phyloP scores from a whole-genome alignment of 2,888 invertebrate species.

The Xanthia icteritia region DNA sequence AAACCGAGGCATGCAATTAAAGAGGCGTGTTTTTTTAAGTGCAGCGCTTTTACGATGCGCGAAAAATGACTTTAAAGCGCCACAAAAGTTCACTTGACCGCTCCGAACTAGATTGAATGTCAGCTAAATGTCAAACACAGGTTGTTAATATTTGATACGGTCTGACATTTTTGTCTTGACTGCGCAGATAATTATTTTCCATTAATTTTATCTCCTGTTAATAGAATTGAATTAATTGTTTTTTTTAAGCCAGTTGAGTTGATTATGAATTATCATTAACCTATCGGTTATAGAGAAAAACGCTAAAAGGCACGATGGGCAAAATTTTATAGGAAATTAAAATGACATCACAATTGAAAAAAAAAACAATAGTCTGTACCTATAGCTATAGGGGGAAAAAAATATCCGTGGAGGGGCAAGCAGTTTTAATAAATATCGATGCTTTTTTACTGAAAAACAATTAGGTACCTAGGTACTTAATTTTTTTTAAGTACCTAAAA shows the following conservation, averaged over 20 bases:
- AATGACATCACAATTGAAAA: not conserved
- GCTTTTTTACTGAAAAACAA: not conserved
- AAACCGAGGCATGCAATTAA: slow-evolving; percentile 45
- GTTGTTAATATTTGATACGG: slow-evolving; percentile 32
- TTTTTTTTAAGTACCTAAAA: not conserved
- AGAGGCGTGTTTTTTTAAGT: slow-evolving; percentile 46
- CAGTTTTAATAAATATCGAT: not conserved
- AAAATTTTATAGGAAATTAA: not conserved
- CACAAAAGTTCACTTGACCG: slow-evolving; percentile 36
- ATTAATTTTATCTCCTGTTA: not conserved
- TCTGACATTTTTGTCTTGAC: slow-evolving; percentile 33
- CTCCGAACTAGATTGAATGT: slow-evolving; percentile 55
- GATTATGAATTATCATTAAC: not conserved
- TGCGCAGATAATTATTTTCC: not conserved
- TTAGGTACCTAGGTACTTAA: too few species aligned
- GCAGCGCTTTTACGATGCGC: slow-evolving; percentile 46
- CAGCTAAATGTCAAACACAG: slow-evolving; percentile 53
- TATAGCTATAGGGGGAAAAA: not conserved
- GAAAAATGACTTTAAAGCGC: slow-evolving; percentile 50
- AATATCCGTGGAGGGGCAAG: not conserved
- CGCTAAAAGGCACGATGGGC: not conserved
- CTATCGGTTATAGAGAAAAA: not conserved
- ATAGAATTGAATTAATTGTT: not conserved
- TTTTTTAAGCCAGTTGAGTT: not conserved
- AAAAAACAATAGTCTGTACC: not conserved